phyloP scores from a whole-genome alignment of 2,113 vertebrate species.

The Trichechus manatus region DNA sequence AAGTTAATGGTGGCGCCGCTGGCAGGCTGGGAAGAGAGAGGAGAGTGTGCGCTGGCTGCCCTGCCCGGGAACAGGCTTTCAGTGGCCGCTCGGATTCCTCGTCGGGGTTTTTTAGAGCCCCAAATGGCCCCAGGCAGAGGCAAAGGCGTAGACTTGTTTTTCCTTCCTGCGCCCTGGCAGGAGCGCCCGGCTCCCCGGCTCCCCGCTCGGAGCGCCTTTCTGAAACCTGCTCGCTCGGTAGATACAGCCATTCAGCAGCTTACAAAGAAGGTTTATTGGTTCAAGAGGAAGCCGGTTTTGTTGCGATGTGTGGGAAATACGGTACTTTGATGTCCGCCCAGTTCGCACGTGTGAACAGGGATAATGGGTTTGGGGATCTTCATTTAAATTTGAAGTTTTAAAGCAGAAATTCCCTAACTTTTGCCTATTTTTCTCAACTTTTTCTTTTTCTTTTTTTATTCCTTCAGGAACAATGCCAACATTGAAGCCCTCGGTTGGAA shows the following conservation, averaged over 20 bases:
- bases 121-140: background rate
- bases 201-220: slow-evolving; percentile 57
- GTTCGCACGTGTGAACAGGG: slow-evolving; percentile 92
- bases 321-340: slow-evolving; percentile 93
- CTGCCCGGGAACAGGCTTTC: slow-evolving; percentile 29
- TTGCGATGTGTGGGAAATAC: slow-evolving; percentile 93
- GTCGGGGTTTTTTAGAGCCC: slow-evolving; percentile 5
- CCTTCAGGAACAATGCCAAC: slow-evolving; percentile 96
- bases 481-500: slow-evolving; percentile 98
- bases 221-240: slow-evolving; percentile 69
- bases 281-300: slow-evolving; percentile 87
- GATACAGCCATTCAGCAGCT: slow-evolving; percentile 85
- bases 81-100: background rate
- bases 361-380: slow-evolving; percentile 92
- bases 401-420: slow-evolving; percentile 97
- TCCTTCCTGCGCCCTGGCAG: background rate
- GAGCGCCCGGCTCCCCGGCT: background rate
- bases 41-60: background rate
- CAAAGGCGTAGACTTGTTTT: background rate
- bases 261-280: slow-evolving; percentile 88
- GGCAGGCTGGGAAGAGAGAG: slow-evolving; percentile 33
- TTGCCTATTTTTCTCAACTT: slow-evolving; percentile 96
- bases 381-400: slow-evolving; percentile 93
- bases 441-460: slow-evolving; percentile 80
- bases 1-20: slow-evolving; percentile 38